Base-by-base conservation (phyloP, 1,140 invertebrate genomes). In the Zaprionus taronus region DNA sequence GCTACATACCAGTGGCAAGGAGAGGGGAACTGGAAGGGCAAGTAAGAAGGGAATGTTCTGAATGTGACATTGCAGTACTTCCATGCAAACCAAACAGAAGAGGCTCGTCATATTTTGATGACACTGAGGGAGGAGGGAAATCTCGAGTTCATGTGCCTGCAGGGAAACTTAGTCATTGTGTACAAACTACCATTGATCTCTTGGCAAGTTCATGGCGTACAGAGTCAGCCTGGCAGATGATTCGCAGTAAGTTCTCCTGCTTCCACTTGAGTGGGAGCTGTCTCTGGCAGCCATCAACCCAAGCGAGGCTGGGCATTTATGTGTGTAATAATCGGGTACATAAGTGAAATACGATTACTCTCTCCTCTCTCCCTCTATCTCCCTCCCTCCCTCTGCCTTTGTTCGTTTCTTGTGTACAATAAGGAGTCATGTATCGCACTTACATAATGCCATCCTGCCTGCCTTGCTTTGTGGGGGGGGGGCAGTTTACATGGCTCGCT, bases 401-500 rank as follows among this genome's bases (percentile, higher is more conserved):
- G n/a, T n/a, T 17, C 1, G n/a, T 44, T 7, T n/a, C 41, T 6
- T 47, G 41, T 47, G 26, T 56, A 55, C 22, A n/a, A 17, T n/a
- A 47, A 17, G 41, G 41, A n/a, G 15, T 9, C 44, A 57, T 65
- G 34, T 72, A 67, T 49, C 51, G 69, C 22, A 34, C 15, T 72
- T 36, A 74, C 38, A 87, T 86, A 86, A 86, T 89, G 70, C 58
- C 73, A 72, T 70, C 69, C 69, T 20, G 41, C n/a, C 9, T 6
- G 70, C 66, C 69, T 17, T n/a, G 6, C n/a, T 1, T 31, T 20
- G n/a, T n/a, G n/a, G 20, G 20, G 20, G 26, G 58, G 22, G 55
- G 44, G 38, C 84, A 65, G 69, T 66, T 87, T 80, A 87, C 73
- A 84, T 83, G 72, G 73, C 80, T 51, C 64, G 67, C 80, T 31